Evolutionary conservation across 1,140 invertebrate genomes (phyloP).

Genomic region (Coptotermes formosanus): DNA sequence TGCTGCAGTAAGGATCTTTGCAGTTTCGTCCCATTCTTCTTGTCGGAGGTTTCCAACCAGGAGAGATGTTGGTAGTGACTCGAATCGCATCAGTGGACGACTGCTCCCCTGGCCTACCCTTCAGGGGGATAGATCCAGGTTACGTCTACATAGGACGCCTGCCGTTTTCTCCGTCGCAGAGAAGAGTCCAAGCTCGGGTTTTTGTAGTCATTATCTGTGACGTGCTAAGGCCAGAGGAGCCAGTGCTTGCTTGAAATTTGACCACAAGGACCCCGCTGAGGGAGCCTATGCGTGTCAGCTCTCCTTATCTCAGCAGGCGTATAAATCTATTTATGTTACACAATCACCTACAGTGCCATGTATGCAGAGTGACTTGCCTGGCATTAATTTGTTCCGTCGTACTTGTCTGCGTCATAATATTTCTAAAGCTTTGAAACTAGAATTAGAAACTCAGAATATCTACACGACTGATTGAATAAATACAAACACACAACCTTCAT

Average conservation of each 20-base stretch:
- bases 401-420: too few relatives aligned
- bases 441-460: too few relatives aligned
- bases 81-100: not conserved
- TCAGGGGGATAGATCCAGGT: too few relatives aligned
- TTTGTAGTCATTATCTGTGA: constrained; percentile 8
- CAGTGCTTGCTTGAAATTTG: too few relatives aligned
- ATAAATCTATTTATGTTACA: too few relatives aligned
- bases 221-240: not conserved
- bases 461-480: too few relatives aligned
- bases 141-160: too few relatives aligned
- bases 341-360: too few relatives aligned
- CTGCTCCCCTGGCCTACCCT: not conserved
- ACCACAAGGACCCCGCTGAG: not conserved
- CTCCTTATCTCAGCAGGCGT: not conserved
- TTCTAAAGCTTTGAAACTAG: too few relatives aligned
- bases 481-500: too few relatives aligned
- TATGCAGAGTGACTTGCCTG: too few relatives aligned
- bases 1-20: not conserved
- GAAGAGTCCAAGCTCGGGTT: not conserved
- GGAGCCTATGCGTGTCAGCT: not conserved
- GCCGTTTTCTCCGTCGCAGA: not conserved
- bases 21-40: not conserved
- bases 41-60: not conserved
- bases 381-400: too few relatives aligned
- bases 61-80: not conserved